phyloP scores from a whole-genome alignment of 2,888 invertebrate species.

The Tuberolachnus salignus region DNA sequence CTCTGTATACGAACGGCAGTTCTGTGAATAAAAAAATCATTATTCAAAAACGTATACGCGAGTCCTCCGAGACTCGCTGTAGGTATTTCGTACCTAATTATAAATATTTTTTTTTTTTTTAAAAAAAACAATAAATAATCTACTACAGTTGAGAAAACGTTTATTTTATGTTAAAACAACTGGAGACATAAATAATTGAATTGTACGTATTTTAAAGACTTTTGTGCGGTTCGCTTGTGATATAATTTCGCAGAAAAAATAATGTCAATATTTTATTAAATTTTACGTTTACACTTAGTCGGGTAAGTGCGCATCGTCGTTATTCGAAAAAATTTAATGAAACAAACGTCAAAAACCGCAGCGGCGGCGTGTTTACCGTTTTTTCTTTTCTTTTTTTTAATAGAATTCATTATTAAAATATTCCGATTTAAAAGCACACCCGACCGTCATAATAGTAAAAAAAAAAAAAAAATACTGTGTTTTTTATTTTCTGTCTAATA shows the following conservation, averaged over 20 bases:
- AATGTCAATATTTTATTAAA: background rate
- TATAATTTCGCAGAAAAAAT: background rate
- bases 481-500: no score
- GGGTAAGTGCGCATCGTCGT: background rate
- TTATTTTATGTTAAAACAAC: background rate
- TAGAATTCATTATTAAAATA: no score
- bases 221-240: background rate
- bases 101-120: no score
- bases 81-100: no score
- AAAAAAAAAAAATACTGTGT: no score
- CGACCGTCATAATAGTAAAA: no score
- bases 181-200: conserved; percentile 1
- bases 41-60: background rate
- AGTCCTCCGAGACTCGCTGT: background rate
- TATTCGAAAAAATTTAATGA: background rate
- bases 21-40: no score
- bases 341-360: background rate
- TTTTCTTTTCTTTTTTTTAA: no score
- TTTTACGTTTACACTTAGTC: background rate
- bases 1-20: no score
- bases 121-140: no score
- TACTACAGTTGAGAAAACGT: background rate
- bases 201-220: background rate
- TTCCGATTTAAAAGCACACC: no score
- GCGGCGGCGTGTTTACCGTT: no score